A percentile compares a stretch with the other conserved stretches of the same genome.
Conservation (phyloP, 2,113 vertebrate species). For the Argyrosomus japonicus region DNA sequence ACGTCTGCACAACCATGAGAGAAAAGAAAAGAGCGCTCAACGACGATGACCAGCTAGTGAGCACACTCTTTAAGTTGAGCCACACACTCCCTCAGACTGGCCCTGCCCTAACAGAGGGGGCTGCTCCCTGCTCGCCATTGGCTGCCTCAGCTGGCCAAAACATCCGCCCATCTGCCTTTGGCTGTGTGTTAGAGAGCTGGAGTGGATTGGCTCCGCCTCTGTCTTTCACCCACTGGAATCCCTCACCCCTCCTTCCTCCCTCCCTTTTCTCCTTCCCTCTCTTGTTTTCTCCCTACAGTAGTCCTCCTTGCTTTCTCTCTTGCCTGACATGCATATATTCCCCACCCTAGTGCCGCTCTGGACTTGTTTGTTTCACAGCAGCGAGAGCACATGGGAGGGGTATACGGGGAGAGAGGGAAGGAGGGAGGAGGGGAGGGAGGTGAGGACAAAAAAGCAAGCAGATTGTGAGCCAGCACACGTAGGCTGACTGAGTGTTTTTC, state of each 20-base stretch:
- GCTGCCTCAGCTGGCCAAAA: conserved; percentile 75
- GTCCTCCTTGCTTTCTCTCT: conserved; percentile 48
- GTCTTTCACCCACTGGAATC: conserved; percentile 37
- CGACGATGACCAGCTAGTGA: conserved; percentile 57
- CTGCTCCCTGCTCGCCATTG: conserved; percentile 74
- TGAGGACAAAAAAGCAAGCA: conserved; percentile 45
- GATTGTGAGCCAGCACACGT: conserved; percentile 75
- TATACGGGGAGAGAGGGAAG: neutral
- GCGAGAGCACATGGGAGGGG: conserved; percentile 53
- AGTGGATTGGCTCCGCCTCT: conserved; percentile 43
- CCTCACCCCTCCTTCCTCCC: conserved; percentile 22
- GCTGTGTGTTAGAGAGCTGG: conserved; percentile 66
- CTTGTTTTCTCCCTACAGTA: conserved; percentile 45
- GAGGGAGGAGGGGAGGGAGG: conserved; percentile 18
- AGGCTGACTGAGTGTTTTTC: conserved; percentile 62
- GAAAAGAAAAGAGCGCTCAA: conserved; percentile 60
- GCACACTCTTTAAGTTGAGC: conserved; percentile 81
- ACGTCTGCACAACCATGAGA: conserved; percentile 86
- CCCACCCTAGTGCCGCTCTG: conserved; percentile 40
- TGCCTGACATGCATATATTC: conserved; percentile 35
- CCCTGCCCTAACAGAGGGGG: conserved; percentile 72
- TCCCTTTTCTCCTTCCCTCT: conserved; percentile 18
- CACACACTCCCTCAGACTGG: conserved; percentile 60
- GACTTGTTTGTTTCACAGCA: conserved; percentile 82
- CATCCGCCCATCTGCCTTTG: conserved; percentile 80